Base-by-base conservation (phyloP, 2,113 vertebrate species). In the Hemiscyllium ocellatum region DNA sequence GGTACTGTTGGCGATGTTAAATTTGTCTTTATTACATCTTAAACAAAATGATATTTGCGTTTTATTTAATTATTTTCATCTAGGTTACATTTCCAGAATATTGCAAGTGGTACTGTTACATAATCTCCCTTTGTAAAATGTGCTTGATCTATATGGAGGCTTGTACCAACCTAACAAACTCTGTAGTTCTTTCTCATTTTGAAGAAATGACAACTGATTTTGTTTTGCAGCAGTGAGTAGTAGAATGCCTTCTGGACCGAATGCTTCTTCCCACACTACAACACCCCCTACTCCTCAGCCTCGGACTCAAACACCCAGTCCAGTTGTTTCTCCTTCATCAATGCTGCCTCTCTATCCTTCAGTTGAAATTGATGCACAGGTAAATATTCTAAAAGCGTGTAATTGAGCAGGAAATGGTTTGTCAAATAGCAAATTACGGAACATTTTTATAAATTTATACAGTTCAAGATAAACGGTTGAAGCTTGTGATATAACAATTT, bases 331-430 rank as follows among this genome's bases (percentile, higher is more conserved):
- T 80, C 97, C 98, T 0, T 98, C 98, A 52, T 98, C 98, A 0
- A 97, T 99, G 97, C 98, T 99, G 96, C 98, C 99, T 85, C 98
- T 99, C 83, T 99, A 99, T 86, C 98, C 99, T 89, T 99, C 99
- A 0, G 99, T 99, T 96, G 99, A 99, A 97, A 99, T 99, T 70
- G 99, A 99, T 96, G 99, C 99, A 37, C 99, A 99, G 95, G 99
- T 99, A 98, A 99, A 98, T 98, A 66, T n/a, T 78, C 20, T 4
- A 3, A 24, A 72, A 76, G 26, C 13, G n/a, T 69, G 20, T 95
- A 26, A 50, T 61, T 22, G 19, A 93, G 6, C 61, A 7, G 56
- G 56, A 37, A 91, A 91, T 91, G 7, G 29, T 3, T 29, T 20
- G 70, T 47, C 65, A 91, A 65, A 22, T 93, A 7, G 50, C 17